Conservation (phyloP, 2,113 vertebrate species). For the Todiramphus chloris region DNA sequence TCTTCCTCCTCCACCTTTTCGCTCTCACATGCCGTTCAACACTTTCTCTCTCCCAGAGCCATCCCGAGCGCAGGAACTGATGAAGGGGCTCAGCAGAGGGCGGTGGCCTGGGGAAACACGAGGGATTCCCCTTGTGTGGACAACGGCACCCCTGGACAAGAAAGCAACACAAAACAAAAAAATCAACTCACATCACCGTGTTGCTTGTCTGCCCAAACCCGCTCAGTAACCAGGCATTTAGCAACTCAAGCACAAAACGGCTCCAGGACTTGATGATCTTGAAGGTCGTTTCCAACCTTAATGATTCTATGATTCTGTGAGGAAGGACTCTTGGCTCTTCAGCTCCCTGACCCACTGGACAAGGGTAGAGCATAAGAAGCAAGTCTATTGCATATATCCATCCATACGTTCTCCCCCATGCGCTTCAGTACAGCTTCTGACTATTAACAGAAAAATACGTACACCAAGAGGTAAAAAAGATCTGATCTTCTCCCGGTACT, state of each 20-base stretch:
- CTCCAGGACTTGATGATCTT: too few relatives aligned
- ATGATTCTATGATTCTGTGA: too few relatives aligned
- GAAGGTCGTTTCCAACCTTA: too few relatives aligned
- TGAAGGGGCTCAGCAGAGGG: too few relatives aligned
- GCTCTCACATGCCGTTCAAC: neutral
- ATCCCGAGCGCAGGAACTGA: fast-evolving
- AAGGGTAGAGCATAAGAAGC: neutral
- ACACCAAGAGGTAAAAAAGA: neutral
- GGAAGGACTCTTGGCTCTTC: neutral
- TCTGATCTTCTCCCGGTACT: neutral
- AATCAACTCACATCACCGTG: fast-evolving
- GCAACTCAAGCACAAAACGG: neutral
- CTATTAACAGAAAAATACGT: neutral
- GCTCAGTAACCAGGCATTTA: neutral
- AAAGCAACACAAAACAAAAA: neutral
- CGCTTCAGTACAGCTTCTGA: neutral
- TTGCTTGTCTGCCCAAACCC: fast-evolving
- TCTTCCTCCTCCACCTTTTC: neutral
- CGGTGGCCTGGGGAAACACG: neutral
- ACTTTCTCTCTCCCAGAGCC: neutral
- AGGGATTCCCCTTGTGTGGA: neutral
- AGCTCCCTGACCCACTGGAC: neutral
- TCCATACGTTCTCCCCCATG: neutral
- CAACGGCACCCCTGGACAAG: neutral
- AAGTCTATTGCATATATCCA: neutral